Percentiles rank a stretch among this genome's conserved stretches.
phyloP scores from a whole-genome alignment of 2,888 invertebrate genomes.

The Celastrina argiolus region DNA sequence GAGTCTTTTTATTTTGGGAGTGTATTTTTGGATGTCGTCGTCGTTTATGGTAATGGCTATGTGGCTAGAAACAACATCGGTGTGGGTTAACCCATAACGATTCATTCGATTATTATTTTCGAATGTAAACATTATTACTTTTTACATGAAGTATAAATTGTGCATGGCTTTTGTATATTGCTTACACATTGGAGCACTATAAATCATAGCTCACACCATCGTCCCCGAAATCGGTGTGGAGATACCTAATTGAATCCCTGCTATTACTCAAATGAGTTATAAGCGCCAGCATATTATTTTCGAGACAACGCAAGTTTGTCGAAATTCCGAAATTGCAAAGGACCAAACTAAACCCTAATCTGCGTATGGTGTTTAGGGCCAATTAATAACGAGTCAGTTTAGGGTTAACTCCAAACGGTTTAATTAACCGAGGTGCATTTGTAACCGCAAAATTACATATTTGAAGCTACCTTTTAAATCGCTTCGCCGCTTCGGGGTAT shows the following conservation, averaged over 20 bases:
- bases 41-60: constrained; percentile 6
- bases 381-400: constrained; percentile 61
- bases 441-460: constrained; percentile 62
- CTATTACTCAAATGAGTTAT: neutral
- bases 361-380: constrained; percentile 57
- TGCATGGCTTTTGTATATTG: too few relatives aligned
- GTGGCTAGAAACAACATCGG: neutral
- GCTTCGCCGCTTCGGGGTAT: constrained; percentile 3
- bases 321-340: constrained; percentile 34
- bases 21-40: constrained; percentile 4
- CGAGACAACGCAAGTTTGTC: neutral
- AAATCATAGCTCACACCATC: too few relatives aligned
- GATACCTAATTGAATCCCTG: too few relatives aligned
- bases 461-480: constrained; percentile 44
- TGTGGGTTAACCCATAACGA: neutral
- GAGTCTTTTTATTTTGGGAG: constrained; percentile 31
- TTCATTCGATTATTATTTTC: neutral
- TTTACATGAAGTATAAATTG: too few relatives aligned
- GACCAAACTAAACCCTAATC: constrained; percentile 39
- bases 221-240: too few relatives aligned
- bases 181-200: too few relatives aligned
- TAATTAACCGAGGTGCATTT: constrained; percentile 60
- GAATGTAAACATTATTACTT: neutral
- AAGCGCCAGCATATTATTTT: neutral
- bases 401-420: constrained; percentile 38